Percentiles rank a stretch among this genome's conserved stretches.
phyloP scores from a whole-genome alignment of 2,888 invertebrate genomes.

The Drosophila nigricruria region DNA sequence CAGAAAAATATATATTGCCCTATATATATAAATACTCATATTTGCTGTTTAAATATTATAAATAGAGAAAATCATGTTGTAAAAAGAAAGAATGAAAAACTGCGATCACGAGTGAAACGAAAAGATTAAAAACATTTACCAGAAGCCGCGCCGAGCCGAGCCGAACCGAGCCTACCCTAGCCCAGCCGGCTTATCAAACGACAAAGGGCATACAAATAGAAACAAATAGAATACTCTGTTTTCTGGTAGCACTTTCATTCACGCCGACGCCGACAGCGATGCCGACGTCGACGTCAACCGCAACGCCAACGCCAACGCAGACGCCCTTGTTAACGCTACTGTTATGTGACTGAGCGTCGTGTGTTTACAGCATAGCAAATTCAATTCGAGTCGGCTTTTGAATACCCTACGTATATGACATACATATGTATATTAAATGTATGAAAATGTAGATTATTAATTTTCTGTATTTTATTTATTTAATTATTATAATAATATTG shows the following conservation, averaged over 20 bases:
- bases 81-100: neutral
- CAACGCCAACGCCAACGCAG: neutral
- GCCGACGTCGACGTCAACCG: neutral
- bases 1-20: neutral
- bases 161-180: neutral
- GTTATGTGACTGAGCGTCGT: slow-evolving; percentile 40
- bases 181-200: slow-evolving; percentile 18
- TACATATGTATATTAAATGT: neutral
- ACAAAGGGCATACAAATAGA: slow-evolving; percentile 1
- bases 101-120: slow-evolving; percentile 6
- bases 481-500: too few relatives aligned
- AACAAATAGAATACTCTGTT: slow-evolving; percentile 11
- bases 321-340: slow-evolving; percentile 11
- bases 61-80: neutral
- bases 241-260: slow-evolving; percentile 23
- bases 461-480: too few relatives aligned
- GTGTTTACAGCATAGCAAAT: slow-evolving; percentile 5
- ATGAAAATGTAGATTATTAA: too few relatives aligned
- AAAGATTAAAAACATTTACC: slow-evolving; percentile 3
- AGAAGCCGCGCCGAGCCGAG: neutral
- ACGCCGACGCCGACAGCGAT: neutral
- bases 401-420: slow-evolving; percentile 13
- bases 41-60: neutral
- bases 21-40: neutral
- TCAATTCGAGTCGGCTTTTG: neutral